Evolutionary conservation across 2,888 invertebrate genomes (phyloP).

Genomic region (Xestobium rufovillosum): DNA sequence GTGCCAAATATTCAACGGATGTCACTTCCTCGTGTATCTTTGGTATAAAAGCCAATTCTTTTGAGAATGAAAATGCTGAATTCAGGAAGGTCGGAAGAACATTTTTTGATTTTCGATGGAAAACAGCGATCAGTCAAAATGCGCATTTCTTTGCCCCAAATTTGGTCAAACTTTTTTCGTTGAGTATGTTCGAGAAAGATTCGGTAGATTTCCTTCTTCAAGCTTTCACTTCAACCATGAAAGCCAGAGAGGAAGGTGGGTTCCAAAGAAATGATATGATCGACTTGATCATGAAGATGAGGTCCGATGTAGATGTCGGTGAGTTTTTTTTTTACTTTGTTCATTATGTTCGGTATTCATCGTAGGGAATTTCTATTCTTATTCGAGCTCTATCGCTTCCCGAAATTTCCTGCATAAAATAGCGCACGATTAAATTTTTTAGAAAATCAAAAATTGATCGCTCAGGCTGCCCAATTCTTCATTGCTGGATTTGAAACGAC

Average conservation of each 20-base stretch:
- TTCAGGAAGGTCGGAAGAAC: conserved; percentile 18
- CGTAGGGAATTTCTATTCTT: too few relatives aligned
- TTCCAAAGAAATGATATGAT: conserved; percentile 20
- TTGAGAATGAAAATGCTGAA: conserved; percentile 21
- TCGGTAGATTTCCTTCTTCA: conserved; percentile 17
- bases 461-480: conserved; percentile 44
- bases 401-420: too few relatives aligned
- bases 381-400: too few relatives aligned
- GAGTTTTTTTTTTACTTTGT: too few relatives aligned
- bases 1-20: conserved; percentile 21
- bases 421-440: too few relatives aligned
- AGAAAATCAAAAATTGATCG: conserved; percentile 32
- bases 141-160: conserved; percentile 22
- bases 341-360: too few relatives aligned
- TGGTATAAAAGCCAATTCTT: conserved; percentile 23
- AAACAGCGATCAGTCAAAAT: conserved; percentile 15
- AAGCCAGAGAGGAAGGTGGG: conserved; percentile 15
- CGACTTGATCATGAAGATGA: conserved; percentile 22
- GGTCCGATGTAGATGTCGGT: too few relatives aligned
- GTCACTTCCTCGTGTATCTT: conserved; percentile 22
- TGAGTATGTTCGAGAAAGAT: conserved; percentile 19
- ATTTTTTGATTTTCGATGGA: conserved; percentile 16
- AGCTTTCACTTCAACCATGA: conserved; percentile 19
- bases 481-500: conserved; percentile 47
- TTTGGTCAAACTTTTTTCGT: conserved; percentile 18